Conservation (phyloP, 2,888 invertebrate species). For the Archips xylosteana region DNA sequence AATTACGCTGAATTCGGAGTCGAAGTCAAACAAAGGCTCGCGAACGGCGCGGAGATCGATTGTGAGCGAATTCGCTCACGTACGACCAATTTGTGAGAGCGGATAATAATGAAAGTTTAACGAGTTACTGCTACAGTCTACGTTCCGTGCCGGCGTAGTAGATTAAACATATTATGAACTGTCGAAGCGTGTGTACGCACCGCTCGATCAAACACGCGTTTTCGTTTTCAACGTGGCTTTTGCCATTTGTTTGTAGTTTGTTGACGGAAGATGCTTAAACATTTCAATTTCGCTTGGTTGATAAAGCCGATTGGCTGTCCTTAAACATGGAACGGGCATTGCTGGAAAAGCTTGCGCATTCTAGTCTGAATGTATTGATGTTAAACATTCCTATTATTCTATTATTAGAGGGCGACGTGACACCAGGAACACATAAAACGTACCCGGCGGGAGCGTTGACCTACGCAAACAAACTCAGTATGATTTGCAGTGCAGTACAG, state of each 20-base stretch:
- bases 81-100: conserved; percentile 81
- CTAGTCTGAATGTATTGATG: conserved; percentile 73
- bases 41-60: conserved; percentile 78
- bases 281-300: conserved; percentile 59
- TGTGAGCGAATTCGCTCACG: conserved; percentile 81
- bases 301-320: conserved; percentile 56
- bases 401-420: conserved; percentile 83
- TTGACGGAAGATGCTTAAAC: conserved; percentile 54
- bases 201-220: conserved; percentile 37
- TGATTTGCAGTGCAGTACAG: conserved; percentile 81
- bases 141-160: conserved; percentile 61
- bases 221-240: conserved; percentile 40
- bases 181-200: conserved; percentile 57
- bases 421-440: conserved; percentile 84
- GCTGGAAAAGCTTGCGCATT: conserved; percentile 69
- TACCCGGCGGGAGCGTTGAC: conserved; percentile 78
- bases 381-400: conserved; percentile 79
- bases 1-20: conserved; percentile 84
- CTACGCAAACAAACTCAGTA: conserved; percentile 80
- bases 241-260: conserved; percentile 61
- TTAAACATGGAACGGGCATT: conserved; percentile 65
- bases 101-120: conserved; percentile 84
- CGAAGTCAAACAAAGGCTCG: conserved; percentile 83
- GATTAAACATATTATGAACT: conserved; percentile 79
- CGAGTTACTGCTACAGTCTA: conserved; percentile 71